Percentiles rank a stretch among this genome's conserved stretches.
Evolutionary conservation across 2,888 invertebrate species (phyloP).

Genomic region (Helleia helle): DNA sequence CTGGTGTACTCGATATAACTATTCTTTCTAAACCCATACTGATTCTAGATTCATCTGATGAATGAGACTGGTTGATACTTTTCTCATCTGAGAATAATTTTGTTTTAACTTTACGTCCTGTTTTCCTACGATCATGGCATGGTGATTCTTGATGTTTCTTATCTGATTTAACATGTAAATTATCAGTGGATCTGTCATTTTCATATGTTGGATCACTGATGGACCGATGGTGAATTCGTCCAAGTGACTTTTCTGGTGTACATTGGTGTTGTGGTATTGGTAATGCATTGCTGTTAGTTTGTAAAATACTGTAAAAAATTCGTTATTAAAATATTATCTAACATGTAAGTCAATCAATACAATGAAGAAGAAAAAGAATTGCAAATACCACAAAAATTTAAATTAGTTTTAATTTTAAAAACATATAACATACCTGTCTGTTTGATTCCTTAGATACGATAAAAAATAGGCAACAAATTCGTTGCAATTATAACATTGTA

Average conservation of each 20-base stretch:
- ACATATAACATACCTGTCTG: conserved; percentile 66
- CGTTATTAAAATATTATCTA: conserved; percentile 7
- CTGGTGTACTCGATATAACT: conserved; percentile 48
- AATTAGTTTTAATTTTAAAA: not conserved
- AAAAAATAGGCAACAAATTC: conserved; percentile 76
- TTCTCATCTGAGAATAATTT: conserved; percentile 54
- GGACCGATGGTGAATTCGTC: conserved; percentile 48
- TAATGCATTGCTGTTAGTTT: conserved; percentile 48
- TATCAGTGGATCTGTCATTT: conserved; percentile 39
- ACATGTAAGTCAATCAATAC: not conserved
- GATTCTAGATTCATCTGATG: conserved; percentile 52
- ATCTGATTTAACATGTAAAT: conserved; percentile 36
- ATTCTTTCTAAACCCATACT: conserved; percentile 41
- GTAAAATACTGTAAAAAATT: conserved; percentile 37
- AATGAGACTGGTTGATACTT: conserved; percentile 31
- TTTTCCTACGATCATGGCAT: conserved; percentile 41
- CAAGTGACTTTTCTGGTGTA: conserved; percentile 51
- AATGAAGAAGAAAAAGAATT: not conserved
- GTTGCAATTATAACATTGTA: conserved; percentile 47
- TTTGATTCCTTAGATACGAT: conserved; percentile 69
- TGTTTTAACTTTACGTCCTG: conserved; percentile 51
- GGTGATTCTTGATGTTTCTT: conserved; percentile 50
- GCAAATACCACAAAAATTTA: conserved; percentile 4
- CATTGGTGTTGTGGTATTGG: conserved; percentile 45
- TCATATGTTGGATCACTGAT: conserved; percentile 57